These are phyloP conservation scores for Synergus umbraculus DNA, from an alignment of 2,888 invertebrate genomes.

Conservation along the genomic window DNA sequence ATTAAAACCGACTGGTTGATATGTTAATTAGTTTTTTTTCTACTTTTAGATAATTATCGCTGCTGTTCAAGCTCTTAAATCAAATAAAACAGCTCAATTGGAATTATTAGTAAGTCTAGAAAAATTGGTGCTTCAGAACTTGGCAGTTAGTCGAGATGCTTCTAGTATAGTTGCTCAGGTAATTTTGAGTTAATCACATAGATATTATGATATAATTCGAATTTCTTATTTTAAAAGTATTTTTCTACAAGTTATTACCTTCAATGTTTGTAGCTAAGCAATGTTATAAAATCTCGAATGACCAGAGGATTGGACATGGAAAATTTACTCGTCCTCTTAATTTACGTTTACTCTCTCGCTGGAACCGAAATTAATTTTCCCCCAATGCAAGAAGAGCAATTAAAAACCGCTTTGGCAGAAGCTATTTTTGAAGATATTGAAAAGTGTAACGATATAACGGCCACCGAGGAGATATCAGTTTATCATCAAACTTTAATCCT, in stretches of 20 bases:
- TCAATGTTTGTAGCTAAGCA: conserved; percentile 79
- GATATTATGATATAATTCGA: conserved; percentile 80
- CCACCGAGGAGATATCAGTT: conserved; percentile 62
- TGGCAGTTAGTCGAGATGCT: conserved; percentile 75
- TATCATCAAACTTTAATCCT: conserved; percentile 70
- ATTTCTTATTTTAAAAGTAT: conserved; percentile 36
- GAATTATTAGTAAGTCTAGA: conserved; percentile 82
- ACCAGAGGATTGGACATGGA: conserved; percentile 80
- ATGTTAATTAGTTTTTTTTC: background rate
- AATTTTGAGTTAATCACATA: conserved; percentile 80
- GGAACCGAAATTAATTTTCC: conserved; percentile 81
- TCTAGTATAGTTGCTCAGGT: conserved; percentile 78
- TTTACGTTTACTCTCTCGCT: conserved; percentile 82
- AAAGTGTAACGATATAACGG: conserved; percentile 63
- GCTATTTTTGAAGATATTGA: conserved; percentile 81
- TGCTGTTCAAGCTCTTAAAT: conserved; percentile 81
- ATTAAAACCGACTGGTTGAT: background rate
- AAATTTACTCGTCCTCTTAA: conserved; percentile 80
- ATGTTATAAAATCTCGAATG: conserved; percentile 80
- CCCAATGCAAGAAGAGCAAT: conserved; percentile 78
- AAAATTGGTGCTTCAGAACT: conserved; percentile 79
- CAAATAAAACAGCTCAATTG: conserved; percentile 78
- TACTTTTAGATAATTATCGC: conserved; percentile 76
- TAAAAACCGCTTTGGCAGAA: conserved; percentile 78
- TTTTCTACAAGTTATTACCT: conserved; percentile 47